Evolutionary conservation across 2,888 invertebrate genomes (phyloP).

Genomic region (Melinaea marsaeus): DNA sequence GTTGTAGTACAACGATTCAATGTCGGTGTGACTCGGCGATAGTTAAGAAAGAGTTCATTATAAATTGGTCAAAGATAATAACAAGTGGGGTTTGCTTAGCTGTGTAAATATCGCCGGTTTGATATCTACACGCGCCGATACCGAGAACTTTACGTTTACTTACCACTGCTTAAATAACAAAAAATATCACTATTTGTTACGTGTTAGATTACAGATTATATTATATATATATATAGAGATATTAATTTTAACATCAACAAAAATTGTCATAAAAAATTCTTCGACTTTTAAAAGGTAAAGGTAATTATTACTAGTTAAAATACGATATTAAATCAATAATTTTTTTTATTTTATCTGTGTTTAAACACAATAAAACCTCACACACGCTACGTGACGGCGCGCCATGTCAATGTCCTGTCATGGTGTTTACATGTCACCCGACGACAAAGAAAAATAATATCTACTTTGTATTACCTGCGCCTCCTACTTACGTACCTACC

Average conservation of each 20-base stretch:
- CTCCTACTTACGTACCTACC: too few relatives aligned
- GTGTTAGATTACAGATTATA: neutral
- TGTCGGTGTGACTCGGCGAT: neutral
- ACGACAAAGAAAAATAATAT: conserved; percentile 32
- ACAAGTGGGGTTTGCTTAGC: conserved; percentile 69
- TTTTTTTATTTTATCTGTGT: neutral
- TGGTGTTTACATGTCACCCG: conserved; percentile 32
- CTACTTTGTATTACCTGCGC: conserved; percentile 23
- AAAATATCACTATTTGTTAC: conserved; percentile 51
- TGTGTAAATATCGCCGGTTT: conserved; percentile 67
- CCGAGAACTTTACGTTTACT: conserved; percentile 66
- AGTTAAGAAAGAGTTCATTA: conserved; percentile 23
- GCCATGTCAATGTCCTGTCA: conserved; percentile 54
- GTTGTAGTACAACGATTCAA: conserved; percentile 7
- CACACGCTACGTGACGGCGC: conserved; percentile 51
- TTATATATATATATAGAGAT: neutral
- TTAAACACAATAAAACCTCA: neutral
- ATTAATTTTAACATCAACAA: too few relatives aligned
- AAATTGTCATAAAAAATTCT: neutral
- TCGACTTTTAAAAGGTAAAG: too few relatives aligned
- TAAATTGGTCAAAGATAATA: conserved; percentile 57
- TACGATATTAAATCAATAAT: too few relatives aligned
- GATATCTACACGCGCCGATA: conserved; percentile 64
- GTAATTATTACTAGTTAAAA: too few relatives aligned
- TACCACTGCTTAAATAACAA: conserved; percentile 50